A percentile compares a stretch with the other conserved stretches of the same genome.
Evolutionary conservation across 1,140 invertebrate species (phyloP).

Genomic region (Elysia chlorotica): DNA sequence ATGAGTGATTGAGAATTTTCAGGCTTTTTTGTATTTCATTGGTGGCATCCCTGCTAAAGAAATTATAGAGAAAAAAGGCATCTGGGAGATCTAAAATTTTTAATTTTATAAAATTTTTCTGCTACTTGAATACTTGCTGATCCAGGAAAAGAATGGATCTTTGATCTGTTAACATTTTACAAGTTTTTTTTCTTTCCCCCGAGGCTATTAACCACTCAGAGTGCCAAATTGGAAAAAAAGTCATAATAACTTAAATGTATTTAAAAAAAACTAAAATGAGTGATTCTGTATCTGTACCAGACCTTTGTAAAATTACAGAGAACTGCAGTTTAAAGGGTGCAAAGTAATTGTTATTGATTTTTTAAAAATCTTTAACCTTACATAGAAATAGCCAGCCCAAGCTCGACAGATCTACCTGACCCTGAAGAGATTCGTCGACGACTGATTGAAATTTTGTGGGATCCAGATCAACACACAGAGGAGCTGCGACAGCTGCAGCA

Average conservation of each 20-base stretch:
- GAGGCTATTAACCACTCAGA: no score
- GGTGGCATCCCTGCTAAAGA: no score
- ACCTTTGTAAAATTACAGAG: no score
- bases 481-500: conserved; percentile 51
- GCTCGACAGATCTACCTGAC: conserved; percentile 51
- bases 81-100: not conserved
- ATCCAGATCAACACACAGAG: conserved; percentile 55
- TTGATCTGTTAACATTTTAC: not conserved
- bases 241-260: no score
- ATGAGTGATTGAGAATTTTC: not conserved
- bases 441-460: conserved; percentile 52
- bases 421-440: conserved; percentile 51
- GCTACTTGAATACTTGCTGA: not conserved
- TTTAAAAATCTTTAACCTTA: no score
- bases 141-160: not conserved
- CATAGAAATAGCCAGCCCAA: conserved; percentile 44
- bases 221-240: no score
- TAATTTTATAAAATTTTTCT: not conserved
- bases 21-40: not conserved
- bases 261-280: no score
- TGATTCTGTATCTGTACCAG: no score
- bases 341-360: no score
- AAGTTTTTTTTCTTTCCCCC: no score
- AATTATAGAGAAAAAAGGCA: no score
- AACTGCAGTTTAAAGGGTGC: no score